Evolutionary conservation across 2,888 invertebrate species (phyloP), one percentile per base, ranked within the genome.

Genomic region (Phorcus lineatus): DNA sequence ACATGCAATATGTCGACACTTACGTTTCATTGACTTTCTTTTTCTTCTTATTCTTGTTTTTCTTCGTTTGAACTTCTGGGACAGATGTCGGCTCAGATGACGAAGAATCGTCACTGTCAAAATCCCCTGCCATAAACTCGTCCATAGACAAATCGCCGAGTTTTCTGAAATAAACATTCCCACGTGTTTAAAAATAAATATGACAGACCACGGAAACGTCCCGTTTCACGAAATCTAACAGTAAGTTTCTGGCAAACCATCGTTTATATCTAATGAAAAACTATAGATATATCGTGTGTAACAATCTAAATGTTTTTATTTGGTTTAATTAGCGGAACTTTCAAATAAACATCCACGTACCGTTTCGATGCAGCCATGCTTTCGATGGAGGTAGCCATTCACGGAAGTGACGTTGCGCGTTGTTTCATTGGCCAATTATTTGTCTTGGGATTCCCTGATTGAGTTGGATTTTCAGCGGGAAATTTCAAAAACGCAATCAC

Each of bases 101-200:
- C 17, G 85, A 82, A 7, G 57, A 77, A 17, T 55, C 77, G 31
- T 85, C 85, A 3, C 83, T 82, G 62, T 86, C 84, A 78, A 86
- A 83, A 19, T 80, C 86, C 11, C 82, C 81, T 3, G 70, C 75
- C 88, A 89, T 87, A 77, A 89, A 89, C 70, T 88, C 89, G 82
- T 88, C 88, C 28, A 88, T 85, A 80, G 84, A 86, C 81, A 88
- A 74, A 47, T 88, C 87, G 19, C 66, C 86, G 19, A 89, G 81
- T 81, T 87, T 88, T 79, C 87, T 89, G 74, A 67, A 81, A 79
- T 13, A 80, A 13, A 36, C 17, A 40, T 13, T 47, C 47, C 16
- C 36, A 31, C 16, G n/a, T 47, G 53, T 47, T n/a, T 11, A 16
- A 6, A 16, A 74, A 31, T 22, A 22, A 47, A 47, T 11, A 47